Evolutionary conservation across 1,140 invertebrate species (phyloP).

Genomic region (Cylas formicarius): DNA sequence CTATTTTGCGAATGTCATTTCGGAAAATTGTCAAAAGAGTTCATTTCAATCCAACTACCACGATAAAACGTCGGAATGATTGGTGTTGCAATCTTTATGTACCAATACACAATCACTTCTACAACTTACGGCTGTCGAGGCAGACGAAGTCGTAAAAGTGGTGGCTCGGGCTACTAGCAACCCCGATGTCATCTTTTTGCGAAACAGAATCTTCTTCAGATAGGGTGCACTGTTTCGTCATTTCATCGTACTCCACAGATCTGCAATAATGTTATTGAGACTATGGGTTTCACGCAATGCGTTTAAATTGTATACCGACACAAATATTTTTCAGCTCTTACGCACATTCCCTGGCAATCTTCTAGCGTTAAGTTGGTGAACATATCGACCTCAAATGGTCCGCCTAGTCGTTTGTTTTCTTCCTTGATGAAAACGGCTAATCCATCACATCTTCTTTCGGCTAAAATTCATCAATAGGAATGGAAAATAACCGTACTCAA

Average conservation of each 20-base stretch:
- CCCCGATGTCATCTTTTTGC: slow-evolving; percentile 74
- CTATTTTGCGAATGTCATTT: too few species aligned
- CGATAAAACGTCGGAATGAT: too few species aligned
- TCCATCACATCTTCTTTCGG: slow-evolving; percentile 76
- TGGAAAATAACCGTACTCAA: too few species aligned
- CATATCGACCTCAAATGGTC: slow-evolving; percentile 79
- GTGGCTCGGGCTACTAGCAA: slow-evolving; percentile 70
- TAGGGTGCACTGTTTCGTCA: slow-evolving; percentile 73
- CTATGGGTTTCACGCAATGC: too few species aligned
- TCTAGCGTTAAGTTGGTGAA: slow-evolving; percentile 76
- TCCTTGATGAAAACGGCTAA: slow-evolving; percentile 80
- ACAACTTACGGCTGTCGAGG: slow-evolving; percentile 76
- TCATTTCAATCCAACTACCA: too few species aligned
- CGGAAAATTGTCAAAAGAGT: too few species aligned
- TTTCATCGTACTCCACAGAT: slow-evolving; percentile 83
- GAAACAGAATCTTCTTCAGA: slow-evolving; percentile 85
- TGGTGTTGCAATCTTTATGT: slow-evolving; percentile 5
- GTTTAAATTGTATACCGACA: too few species aligned
- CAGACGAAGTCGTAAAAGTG: slow-evolving; percentile 81
- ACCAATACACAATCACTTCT: neutral
- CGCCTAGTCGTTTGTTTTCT: slow-evolving; percentile 77
- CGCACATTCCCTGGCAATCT: slow-evolving; percentile 58
- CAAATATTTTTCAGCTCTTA: slow-evolving; percentile 58
- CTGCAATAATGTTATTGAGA: slow-evolving; percentile 71
- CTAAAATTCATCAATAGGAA: slow-evolving; percentile 42